Evolutionary conservation across 2,797 vertebrate genomes (phyloP).

Genomic region (Novumbra hubbsi): DNA sequence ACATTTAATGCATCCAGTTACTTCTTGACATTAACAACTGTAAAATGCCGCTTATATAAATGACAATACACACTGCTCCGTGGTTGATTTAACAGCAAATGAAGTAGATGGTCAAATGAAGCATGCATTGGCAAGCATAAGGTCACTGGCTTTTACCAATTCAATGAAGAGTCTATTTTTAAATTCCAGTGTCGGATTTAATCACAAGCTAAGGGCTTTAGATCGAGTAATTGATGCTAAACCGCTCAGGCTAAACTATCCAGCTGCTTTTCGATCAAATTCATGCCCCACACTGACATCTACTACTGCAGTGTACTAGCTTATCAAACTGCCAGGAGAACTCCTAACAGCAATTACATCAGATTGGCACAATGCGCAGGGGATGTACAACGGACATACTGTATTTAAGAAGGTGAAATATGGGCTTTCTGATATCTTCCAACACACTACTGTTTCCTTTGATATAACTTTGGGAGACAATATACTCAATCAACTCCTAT

Average conservation of each 20-base stretch:
- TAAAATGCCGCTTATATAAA: not conserved
- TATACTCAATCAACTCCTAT: too few relatives aligned
- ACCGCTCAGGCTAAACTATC: conserved; percentile 39
- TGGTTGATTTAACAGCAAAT: conserved; percentile 17
- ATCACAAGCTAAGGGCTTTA: conserved; percentile 44
- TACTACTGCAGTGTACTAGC: conserved; percentile 9
- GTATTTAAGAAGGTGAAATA: too few relatives aligned
- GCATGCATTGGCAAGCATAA: not conserved
- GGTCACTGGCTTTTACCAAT: conserved; percentile 26
- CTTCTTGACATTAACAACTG: not conserved
- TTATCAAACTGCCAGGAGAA: not conserved
- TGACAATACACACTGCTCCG: conserved; percentile 1
- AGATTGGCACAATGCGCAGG: not conserved
- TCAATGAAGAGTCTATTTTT: conserved; percentile 39
- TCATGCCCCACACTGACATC: conserved; percentile 4
- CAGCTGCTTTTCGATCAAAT: conserved; percentile 42
- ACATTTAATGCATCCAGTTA: not conserved
- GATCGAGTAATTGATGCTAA: conserved; percentile 40
- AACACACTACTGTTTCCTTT: too few relatives aligned
- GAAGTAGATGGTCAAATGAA: conserved; percentile 7
- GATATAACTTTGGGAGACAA: too few relatives aligned
- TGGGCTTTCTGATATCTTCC: too few relatives aligned
- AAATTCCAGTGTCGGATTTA: conserved; percentile 37
- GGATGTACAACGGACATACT: too few relatives aligned
- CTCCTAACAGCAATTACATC: not conserved